Percentiles rank a stretch among this genome's conserved stretches.
Evolutionary conservation across 2,888 invertebrate genomes (phyloP).

Genomic region (Drosophila koepferae): DNA sequence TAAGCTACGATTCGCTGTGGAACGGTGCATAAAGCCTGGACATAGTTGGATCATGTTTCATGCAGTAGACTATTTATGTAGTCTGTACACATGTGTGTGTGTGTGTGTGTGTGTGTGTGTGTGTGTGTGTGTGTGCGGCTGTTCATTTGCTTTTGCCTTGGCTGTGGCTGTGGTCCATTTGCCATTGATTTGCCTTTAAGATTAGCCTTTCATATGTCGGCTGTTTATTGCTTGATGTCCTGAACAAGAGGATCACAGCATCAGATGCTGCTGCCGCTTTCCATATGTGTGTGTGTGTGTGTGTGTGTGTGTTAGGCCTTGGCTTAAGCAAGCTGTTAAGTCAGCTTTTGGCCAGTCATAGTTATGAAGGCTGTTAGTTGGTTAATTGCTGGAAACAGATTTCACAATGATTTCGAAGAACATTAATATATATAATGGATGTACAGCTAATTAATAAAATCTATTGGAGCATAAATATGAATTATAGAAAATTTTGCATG

Average conservation of each 20-base stretch:
- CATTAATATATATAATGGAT: not conserved
- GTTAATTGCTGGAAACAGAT: constrained; percentile 44
- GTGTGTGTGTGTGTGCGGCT: constrained; percentile 15
- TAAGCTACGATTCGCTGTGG: constrained; percentile 24
- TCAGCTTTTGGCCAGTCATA: constrained; percentile 35
- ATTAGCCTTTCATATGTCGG: constrained; percentile 62
- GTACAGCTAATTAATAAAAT: not conserved
- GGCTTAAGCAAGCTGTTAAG: constrained; percentile 58
- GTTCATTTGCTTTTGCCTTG: constrained; percentile 49
- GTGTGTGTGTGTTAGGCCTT: constrained; percentile 12
- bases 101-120: not conserved
- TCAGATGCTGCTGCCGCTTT: constrained; percentile 15
- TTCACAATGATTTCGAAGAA: constrained; percentile 7
- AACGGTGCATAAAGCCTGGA: constrained; percentile 11
- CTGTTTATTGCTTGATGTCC: constrained; percentile 54
- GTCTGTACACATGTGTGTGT: constrained; percentile 12
- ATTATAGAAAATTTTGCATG: not conserved
- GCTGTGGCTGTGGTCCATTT: constrained; percentile 64
- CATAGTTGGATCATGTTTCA: constrained; percentile 68
- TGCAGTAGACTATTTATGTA: constrained; percentile 64
- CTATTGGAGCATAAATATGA: not conserved
- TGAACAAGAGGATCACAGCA: constrained; percentile 39
- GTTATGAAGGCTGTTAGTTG: constrained; percentile 25
- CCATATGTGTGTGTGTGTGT: constrained; percentile 6
- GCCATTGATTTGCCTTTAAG: constrained; percentile 73